Base-by-base conservation (phyloP, 1,140 invertebrate genomes). In the Diorhabda sublineata region DNA sequence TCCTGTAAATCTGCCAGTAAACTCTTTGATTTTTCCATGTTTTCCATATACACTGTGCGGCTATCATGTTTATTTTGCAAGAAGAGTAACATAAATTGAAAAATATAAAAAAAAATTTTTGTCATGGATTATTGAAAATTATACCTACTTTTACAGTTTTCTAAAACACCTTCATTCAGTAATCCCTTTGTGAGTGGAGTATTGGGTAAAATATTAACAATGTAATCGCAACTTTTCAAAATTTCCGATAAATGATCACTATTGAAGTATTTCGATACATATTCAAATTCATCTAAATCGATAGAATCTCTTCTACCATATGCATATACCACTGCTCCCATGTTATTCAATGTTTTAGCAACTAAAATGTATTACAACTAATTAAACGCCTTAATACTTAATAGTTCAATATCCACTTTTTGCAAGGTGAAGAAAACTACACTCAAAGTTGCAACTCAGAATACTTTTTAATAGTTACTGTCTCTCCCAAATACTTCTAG, bases 161-260 rank as follows among this genome's bases (percentile, higher is more conserved):
- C 70, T 45, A 89, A 73, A 3, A 84, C 61, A 58, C 83, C 77
- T 8, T 80, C 81, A 73, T 83, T 83, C 43, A 89, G 75, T 42
- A 89, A 73, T 47, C 83, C 82, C 66, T 67, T 75, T 8, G 86
- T 88, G n/a, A 80, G 69, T n/a, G 76, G 65, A 1, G 86, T 88
- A 4, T 79, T 81, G 42, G 87, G 88, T 63, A 89, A 74, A 11
- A 87, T 76, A 75, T 83, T 87, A 58, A 86, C 78, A 52, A 89
- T 74, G 71, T 88, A 88, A 78, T 89, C 86, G 77, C 84, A 85
- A 5, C 82, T 79, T 52, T 74, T 60, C 11, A 88, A 71, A 8
- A 87, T 69, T 57, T 83, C 78, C 5, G 66, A n/a, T 45, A 88
- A 72, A 7, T 74, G 67, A 4, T 80, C 71, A 42, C 73, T 75